These are phyloP conservation scores for Ceratotherium simum DNA, from an alignment of 2,113 vertebrate species.

Conservation along the genomic window DNA sequence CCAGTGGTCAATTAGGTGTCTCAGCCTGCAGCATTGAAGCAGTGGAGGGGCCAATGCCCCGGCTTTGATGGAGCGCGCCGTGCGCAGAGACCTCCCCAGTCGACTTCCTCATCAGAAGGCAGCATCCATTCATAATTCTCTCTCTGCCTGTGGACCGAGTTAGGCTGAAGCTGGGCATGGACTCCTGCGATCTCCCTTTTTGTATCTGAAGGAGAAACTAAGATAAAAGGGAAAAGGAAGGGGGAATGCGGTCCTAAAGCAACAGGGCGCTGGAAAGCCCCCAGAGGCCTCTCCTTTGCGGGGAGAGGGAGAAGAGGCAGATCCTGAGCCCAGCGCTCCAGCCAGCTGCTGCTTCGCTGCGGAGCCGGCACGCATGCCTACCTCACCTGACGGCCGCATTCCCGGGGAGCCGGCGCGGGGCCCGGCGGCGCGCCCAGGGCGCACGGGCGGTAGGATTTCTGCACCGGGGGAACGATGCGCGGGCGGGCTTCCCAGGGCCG, in stretches of 20 bases:
- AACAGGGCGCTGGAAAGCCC: conserved; percentile 80
- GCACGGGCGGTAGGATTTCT: conserved; percentile 79
- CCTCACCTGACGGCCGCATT: conserved; percentile 82
- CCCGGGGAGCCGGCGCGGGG: conserved; percentile 80
- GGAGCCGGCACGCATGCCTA: conserved; percentile 83
- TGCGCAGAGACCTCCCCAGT: conserved; percentile 81
- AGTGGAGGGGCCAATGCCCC: conserved; percentile 68
- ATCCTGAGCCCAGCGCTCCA: conserved; percentile 72
- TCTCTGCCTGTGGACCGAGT: conserved; percentile 78
- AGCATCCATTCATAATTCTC: conserved; percentile 85
- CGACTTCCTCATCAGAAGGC: conserved; percentile 85
- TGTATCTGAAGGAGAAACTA: conserved; percentile 79
- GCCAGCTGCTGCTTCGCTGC: conserved; percentile 76
- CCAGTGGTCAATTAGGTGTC: conserved; percentile 78
- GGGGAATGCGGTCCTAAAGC: conserved; percentile 84
- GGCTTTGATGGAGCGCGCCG: conserved; percentile 81
- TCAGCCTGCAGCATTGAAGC: conserved; percentile 82
- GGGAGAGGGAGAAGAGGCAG: conserved; percentile 79
- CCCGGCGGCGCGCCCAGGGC: conserved; percentile 81
- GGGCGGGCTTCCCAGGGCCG: conserved; percentile 75
- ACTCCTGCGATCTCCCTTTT: conserved; percentile 71
- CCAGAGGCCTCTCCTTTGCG: conserved; percentile 78
- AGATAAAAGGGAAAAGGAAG: conserved; percentile 76
- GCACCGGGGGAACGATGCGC: conserved; percentile 69
- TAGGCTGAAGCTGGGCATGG: conserved; percentile 85